These are phyloP conservation scores for Agrochola macilenta DNA, from an alignment of 2,888 invertebrate species.

Conservation along the genomic window DNA sequence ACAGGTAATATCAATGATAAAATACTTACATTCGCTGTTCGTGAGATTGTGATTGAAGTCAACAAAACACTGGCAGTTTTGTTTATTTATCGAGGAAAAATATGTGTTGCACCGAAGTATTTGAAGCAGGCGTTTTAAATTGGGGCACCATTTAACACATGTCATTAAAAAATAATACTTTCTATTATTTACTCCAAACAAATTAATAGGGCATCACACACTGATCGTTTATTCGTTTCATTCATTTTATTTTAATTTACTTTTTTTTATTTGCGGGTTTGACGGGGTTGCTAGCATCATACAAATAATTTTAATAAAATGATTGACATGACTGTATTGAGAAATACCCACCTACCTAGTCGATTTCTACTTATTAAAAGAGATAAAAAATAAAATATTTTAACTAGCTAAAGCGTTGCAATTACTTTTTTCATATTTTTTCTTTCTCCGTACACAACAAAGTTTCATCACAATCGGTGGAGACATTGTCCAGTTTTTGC, in stretches of 20 bases:
- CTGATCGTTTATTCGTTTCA: slow-evolving; percentile 12
- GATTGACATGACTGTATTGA: background rate
- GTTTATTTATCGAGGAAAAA: slow-evolving; percentile 20
- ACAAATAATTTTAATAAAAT: background rate
- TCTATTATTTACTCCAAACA: slow-evolving; percentile 27
- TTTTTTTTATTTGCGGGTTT: slow-evolving; percentile 9
- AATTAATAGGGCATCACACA: slow-evolving; percentile 14
- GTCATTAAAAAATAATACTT: slow-evolving; percentile 8
- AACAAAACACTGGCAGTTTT: slow-evolving; percentile 57
- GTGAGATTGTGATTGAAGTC: slow-evolving; percentile 26
- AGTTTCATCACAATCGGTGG: too few relatives aligned
- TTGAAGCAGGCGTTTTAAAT: background rate
- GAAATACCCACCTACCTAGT: slow-evolving; percentile 1
- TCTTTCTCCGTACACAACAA: too few relatives aligned
- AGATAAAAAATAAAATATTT: too few relatives aligned
- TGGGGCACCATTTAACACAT: slow-evolving; percentile 33
- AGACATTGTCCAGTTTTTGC: too few relatives aligned
- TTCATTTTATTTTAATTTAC: background rate
- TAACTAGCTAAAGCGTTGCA: too few relatives aligned
- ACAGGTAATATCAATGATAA: background rate
- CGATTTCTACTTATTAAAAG: slow-evolving; percentile 13
- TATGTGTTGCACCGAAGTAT: background rate
- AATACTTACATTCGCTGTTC: slow-evolving; percentile 38
- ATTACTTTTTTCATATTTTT: too few relatives aligned
- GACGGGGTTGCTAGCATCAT: slow-evolving; percentile 36